These are phyloP conservation scores for Uropsilus gracilis DNA, from an alignment of 2,113 vertebrate species.

Conservation along the genomic window DNA sequence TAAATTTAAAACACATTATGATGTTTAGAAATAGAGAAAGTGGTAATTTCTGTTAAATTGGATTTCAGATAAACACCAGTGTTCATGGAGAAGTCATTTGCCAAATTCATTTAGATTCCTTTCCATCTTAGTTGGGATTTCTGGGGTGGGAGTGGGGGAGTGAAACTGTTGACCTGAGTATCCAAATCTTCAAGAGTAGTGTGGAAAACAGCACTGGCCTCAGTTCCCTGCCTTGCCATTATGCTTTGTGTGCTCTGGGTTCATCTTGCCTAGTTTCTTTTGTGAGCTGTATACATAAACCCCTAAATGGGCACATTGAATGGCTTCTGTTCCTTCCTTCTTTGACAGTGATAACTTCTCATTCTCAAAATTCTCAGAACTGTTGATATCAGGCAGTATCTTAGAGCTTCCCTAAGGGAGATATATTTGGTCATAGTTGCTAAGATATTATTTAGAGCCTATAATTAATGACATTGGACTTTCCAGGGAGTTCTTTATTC, in stretches of 20 bases:
- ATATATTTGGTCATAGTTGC: background rate
- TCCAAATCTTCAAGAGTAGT: background rate
- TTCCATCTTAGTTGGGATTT: background rate
- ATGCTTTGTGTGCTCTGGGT: background rate
- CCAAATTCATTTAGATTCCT: background rate
- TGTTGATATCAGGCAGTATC: background rate
- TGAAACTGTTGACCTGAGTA: background rate
- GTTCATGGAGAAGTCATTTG: background rate
- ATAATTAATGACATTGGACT: background rate
- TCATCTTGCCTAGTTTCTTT: background rate
- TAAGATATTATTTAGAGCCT: background rate
- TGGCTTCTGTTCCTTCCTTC: background rate
- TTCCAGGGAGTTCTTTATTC: background rate
- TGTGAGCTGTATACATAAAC: background rate
- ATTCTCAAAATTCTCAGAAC: conserved; percentile 10
- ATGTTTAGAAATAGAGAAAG: background rate
- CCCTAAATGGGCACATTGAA: background rate
- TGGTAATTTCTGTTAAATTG: background rate
- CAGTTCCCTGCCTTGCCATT: background rate
- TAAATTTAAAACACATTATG: background rate
- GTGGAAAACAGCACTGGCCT: background rate
- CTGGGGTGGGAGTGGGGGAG: background rate
- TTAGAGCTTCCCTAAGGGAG: background rate
- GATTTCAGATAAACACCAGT: background rate
- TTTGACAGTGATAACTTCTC: background rate